These are phyloP conservation scores for Rhodophaea formosa DNA, from an alignment of 2,888 invertebrate species.

Conservation along the genomic window DNA sequence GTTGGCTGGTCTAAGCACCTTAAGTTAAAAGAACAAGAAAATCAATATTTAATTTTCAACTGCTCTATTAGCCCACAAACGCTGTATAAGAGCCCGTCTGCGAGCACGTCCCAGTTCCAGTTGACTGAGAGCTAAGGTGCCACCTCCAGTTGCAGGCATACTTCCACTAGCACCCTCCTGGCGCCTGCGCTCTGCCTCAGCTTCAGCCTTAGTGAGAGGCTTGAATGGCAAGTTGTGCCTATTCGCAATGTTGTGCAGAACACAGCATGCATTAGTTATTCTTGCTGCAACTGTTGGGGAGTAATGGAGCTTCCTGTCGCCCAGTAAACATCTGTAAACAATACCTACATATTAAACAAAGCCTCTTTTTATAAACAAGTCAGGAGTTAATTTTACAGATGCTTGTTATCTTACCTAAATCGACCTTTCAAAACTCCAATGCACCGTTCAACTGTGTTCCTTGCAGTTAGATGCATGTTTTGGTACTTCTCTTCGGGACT, in stretches of 20 bases:
- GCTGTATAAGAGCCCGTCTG: background rate
- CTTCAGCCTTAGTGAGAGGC: background rate
- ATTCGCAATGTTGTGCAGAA: too few species aligned
- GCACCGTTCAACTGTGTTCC: conserved; percentile 12
- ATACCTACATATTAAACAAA: background rate
- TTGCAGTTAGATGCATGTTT: background rate
- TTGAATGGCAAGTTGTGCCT: background rate
- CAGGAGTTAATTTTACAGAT: background rate
- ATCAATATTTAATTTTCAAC: background rate
- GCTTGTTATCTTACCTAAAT: conserved; percentile 4
- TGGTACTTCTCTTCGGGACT: too few species aligned
- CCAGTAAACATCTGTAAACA: background rate
- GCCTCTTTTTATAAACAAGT: background rate
- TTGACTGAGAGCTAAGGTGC: background rate
- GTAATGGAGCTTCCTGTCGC: background rate
- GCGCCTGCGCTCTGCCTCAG: background rate
- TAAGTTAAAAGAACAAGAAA: too few species aligned
- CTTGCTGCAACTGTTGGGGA: background rate
- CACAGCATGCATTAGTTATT: background rate
- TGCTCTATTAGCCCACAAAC: conserved; percentile 1
- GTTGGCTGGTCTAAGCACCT: too few species aligned
- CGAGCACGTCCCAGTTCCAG: conserved; percentile 5
- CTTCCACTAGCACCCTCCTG: background rate
- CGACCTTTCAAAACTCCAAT: conserved; percentile 16
- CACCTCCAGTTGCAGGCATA: background rate